A percentile compares a stretch with the other conserved stretches of the same genome.
Conservation (phyloP, 2,797 vertebrate genomes). For the Hylomyscus alleni region DNA sequence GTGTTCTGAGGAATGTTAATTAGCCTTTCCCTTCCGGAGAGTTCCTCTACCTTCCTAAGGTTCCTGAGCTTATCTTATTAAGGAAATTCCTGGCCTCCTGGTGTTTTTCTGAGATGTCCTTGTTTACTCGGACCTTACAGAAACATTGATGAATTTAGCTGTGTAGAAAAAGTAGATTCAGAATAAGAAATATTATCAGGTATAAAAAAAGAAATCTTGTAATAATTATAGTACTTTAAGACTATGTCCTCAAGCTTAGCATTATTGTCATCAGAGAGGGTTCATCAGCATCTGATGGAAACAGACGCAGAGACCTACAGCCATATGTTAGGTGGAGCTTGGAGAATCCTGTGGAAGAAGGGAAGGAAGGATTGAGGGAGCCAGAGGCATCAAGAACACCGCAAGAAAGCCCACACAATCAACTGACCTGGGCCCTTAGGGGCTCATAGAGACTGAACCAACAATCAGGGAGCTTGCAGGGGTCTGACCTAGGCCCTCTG, state of each 20-base stretch:
- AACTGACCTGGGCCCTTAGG: neutral
- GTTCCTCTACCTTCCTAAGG: too few species aligned
- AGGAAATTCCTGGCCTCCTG: too few species aligned
- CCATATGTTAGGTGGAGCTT: neutral
- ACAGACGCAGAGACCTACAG: neutral
- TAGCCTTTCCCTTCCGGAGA: too few species aligned
- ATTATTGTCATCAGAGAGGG: neutral
- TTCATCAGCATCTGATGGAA: neutral
- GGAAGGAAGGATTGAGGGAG: neutral
- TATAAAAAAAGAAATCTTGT: constrained; percentile 20
- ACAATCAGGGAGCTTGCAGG: neutral
- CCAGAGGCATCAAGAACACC: neutral
- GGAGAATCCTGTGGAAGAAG: neutral
- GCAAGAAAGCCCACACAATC: neutral
- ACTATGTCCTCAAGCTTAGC: neutral
- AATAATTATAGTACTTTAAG: neutral
- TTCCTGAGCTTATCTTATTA: too few species aligned
- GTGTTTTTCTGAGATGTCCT: too few species aligned
- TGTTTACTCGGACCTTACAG: neutral
- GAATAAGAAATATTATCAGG: constrained; percentile 22
- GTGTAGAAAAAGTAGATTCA: constrained; percentile 28
- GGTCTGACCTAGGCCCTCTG: neutral
- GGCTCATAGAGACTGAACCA: neutral
- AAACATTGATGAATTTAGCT: neutral
- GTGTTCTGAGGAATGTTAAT: too few species aligned